Percentiles rank a stretch among this genome's conserved stretches.
phyloP scores from a whole-genome alignment of 2,113 vertebrate genomes.

The Clarias batrachus region DNA sequence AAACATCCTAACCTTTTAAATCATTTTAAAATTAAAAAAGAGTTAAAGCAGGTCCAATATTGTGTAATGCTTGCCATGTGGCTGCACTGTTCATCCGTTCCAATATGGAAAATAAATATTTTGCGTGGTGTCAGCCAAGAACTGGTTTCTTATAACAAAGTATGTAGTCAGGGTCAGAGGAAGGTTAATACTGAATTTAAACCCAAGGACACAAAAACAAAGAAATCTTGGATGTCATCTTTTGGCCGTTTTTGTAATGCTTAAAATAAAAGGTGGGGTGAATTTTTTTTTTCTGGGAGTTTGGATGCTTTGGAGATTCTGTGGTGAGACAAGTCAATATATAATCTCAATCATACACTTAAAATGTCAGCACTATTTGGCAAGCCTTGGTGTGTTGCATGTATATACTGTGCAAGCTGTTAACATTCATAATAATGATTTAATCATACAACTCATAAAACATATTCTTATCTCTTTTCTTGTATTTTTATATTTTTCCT shows the following conservation, averaged over 20 bases:
- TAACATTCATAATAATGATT: neutral
- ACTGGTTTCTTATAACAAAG: constrained; percentile 11
- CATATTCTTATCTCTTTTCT: neutral
- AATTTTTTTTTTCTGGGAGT: no score
- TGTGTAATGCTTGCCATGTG: neutral
- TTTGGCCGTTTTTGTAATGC: constrained; percentile 8
- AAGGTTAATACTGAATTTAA: constrained; percentile 5
- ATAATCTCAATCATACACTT: constrained; percentile 10
- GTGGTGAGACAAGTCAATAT: neutral
- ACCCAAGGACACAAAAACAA: constrained; percentile 19
- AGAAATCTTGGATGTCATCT: constrained; percentile 20
- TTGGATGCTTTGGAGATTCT: neutral
- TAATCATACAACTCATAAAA: neutral
- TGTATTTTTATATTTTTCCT: neutral
- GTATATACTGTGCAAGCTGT: neutral
- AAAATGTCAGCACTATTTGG: neutral
- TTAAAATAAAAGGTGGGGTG: neutral
- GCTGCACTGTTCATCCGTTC: neutral
- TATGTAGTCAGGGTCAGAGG: neutral
- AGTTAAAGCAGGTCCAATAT: neutral
- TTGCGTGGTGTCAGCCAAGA: neutral
- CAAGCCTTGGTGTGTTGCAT: neutral
- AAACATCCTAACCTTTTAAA: neutral
- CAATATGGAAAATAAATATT: constrained; percentile 4
- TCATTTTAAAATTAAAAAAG: neutral